Evolutionary conservation across 2,888 invertebrate genomes (phyloP), one percentile per base, ranked within the genome.

Genomic region (Blastobasis lacticolella): DNA sequence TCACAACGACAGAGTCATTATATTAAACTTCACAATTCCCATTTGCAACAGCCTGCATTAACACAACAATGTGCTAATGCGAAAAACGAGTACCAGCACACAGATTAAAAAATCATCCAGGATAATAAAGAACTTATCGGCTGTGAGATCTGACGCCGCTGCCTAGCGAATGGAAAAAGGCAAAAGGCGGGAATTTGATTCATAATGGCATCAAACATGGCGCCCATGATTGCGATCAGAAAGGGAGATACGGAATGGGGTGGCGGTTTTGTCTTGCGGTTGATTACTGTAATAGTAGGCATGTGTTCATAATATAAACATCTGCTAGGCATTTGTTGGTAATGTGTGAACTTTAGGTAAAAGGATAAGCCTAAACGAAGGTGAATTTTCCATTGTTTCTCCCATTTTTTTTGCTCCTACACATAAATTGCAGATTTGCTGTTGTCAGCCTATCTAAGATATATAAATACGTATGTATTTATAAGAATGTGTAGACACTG

Each of bases 71-170:
- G 75, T 72, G 71, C 58, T 73, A 75, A 78, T 78, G 76, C 69
- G 73, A 81, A 81, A 78, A 74, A 64, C 61, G 75, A 72, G 70
- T 69, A 63, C 71, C 63, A 71, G 66, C 67, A 61, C 75, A 71
- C 70, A 82, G 81, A 84, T 84, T 82, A 85, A 83, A 84, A 85
- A 82, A 83, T 83, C 82, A 83, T 84, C 79, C 81, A 81, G 83
- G 80, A 84, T 84, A 84, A 85, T 86, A 84, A 84, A 82, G 81
- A 77, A 73, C 71, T 85, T 85, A 86, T 86, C 85, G 73, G 72
- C 78, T 81, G 79, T 78, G 81, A 80, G 82, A 86, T 86, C 85
- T 81, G 77, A 81, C 73, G 80, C 78, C 76, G 63, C 71, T 83
- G 82, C 75, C 80, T 75, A 76, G 73, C 72, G 75, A 78, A 76